These are phyloP conservation scores for Nymphalis io DNA, from an alignment of 1,140 invertebrate genomes.

Conservation along the genomic window DNA sequence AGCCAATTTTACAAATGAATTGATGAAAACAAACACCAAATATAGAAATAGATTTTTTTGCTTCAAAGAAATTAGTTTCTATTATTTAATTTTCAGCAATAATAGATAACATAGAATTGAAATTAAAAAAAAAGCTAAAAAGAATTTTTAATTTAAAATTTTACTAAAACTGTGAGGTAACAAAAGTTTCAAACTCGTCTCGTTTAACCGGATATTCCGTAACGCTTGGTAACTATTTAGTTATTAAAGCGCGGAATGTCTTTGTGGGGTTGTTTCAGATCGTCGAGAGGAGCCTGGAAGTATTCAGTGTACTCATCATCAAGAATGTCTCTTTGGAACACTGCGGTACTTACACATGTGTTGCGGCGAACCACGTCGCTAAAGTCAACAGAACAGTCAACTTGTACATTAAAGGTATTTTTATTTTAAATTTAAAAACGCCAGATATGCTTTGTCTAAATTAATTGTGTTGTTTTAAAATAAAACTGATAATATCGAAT, in stretches of 20 bases:
- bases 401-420: constrained; percentile 90
- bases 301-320: constrained; percentile 89
- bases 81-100: too few species aligned
- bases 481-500: too few species aligned
- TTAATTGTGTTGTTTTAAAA: neutral
- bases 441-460: neutral
- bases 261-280: constrained; percentile 51
- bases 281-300: constrained; percentile 83
- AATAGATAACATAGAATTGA: too few species aligned
- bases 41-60: too few species aligned
- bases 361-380: constrained; percentile 92
- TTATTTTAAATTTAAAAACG: neutral
- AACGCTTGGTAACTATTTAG: constrained; percentile 31
- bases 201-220: constrained; percentile 23
- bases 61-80: too few species aligned
- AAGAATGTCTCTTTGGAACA: constrained; percentile 89
- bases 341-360: constrained; percentile 93
- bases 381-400: constrained; percentile 91
- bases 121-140: too few species aligned
- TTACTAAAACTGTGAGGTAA: constrained; percentile 3
- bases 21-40: too few species aligned
- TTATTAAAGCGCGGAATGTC: constrained; percentile 33
- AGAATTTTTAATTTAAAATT: neutral
- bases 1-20: too few species aligned
- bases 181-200: constrained; percentile 15